Conservation (phyloP, 2,797 vertebrate genomes). For the Cetoscarus ocellatus region DNA sequence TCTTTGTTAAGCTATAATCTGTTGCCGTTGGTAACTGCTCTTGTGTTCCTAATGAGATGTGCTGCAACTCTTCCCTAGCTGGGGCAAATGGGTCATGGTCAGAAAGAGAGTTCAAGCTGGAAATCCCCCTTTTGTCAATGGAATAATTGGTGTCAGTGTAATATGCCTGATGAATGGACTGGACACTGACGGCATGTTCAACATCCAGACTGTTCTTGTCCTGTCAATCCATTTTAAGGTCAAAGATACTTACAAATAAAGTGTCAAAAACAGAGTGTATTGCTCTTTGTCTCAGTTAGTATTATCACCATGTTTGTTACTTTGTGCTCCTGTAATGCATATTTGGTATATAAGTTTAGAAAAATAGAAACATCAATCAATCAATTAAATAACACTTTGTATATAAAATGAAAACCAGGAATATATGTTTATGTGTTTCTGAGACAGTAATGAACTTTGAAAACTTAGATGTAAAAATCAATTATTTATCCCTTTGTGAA, state of each 20-base stretch:
- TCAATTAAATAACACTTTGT: not conserved
- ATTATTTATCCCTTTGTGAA: no score
- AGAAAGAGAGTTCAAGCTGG: slow-evolving; percentile 21
- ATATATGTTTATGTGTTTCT: no score
- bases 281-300: not conserved
- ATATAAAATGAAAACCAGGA: no score
- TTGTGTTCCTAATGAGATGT: slow-evolving; percentile 22
- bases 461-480: no score
- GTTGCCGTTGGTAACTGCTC: not conserved
- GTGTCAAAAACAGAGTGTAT: not conserved
- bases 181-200: slow-evolving; percentile 20
- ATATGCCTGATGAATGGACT: slow-evolving; percentile 30
- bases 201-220: slow-evolving; percentile 2
- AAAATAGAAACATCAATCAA: no score
- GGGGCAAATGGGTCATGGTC: slow-evolving; percentile 27
- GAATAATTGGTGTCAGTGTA: slow-evolving; percentile 40
- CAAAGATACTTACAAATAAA: not conserved
- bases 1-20: no score
- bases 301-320: not conserved
- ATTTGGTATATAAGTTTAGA: not conserved
- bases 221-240: slow-evolving; percentile 5
- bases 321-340: not conserved
- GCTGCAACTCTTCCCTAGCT: slow-evolving; percentile 15
- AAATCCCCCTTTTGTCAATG: slow-evolving; percentile 42
- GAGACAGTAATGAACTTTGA: no score